Conservation (phyloP, 1,140 invertebrate species). For the Eueides isabella region DNA sequence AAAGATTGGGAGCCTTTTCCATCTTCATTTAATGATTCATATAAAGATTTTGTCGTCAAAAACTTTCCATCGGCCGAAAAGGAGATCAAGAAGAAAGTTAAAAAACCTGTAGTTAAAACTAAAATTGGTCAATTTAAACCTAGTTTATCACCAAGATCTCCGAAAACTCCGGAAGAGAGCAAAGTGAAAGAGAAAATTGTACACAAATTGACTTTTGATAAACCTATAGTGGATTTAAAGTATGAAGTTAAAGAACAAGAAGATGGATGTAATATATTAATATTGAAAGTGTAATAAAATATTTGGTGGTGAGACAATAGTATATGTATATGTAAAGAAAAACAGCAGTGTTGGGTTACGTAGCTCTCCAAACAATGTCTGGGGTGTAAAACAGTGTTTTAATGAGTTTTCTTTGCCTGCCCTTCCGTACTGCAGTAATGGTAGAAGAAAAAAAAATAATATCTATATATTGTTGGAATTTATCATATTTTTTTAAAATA, state of each 20-base stretch:
- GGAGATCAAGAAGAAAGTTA: constrained; percentile 32
- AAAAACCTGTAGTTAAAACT: constrained; percentile 54
- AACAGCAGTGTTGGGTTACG: neutral
- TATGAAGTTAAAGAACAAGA: constrained; percentile 71
- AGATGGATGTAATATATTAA: constrained; percentile 70
- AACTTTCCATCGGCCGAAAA: constrained; percentile 42
- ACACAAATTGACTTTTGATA: constrained; percentile 27
- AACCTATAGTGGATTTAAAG: constrained; percentile 47
- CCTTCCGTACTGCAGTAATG: too few relatives aligned
- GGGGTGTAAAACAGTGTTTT: too few relatives aligned
- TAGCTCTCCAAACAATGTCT: neutral
- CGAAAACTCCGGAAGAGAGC: neutral
- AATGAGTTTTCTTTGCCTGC: too few relatives aligned
- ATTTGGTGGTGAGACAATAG: neutral
- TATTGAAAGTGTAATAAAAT: constrained; percentile 54
- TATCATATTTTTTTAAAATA: too few relatives aligned
- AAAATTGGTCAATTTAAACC: constrained; percentile 60
- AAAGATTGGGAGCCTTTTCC: constrained; percentile 15
- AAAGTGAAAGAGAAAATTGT: neutral
- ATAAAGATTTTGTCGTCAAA: constrained; percentile 61
- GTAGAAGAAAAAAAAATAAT: too few relatives aligned
- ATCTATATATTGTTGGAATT: too few relatives aligned
- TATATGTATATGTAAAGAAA: too few relatives aligned
- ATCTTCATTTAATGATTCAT: constrained; percentile 63
- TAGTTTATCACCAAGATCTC: constrained; percentile 40